These are phyloP conservation scores for Parnassius smintheus DNA, from an alignment of 2,888 invertebrate species.

Conservation along the genomic window DNA sequence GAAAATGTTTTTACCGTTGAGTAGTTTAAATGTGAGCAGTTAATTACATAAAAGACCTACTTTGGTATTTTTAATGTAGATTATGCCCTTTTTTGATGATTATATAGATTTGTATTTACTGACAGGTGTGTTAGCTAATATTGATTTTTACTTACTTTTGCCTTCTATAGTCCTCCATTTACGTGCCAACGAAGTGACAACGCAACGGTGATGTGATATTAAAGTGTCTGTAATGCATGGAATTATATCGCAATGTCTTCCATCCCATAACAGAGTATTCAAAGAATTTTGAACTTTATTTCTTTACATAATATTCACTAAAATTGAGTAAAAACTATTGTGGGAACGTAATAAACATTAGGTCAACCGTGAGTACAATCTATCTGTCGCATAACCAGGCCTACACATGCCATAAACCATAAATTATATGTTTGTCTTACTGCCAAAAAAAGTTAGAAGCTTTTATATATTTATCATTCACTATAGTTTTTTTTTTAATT, in stretches of 20 bases:
- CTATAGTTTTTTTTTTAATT: no score
- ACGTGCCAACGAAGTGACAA: slow-evolving; percentile 1
- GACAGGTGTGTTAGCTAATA: no score
- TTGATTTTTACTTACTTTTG: no score
- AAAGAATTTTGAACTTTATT: slow-evolving; percentile 7
- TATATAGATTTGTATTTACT: no score
- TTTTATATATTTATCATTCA: background rate
- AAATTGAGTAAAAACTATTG: background rate
- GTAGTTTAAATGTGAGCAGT: no score
- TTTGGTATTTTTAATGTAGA: no score
- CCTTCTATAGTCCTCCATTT: no score
- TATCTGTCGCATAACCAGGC: slow-evolving; percentile 18
- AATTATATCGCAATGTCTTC: slow-evolving; percentile 14
- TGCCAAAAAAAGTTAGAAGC: slow-evolving; percentile 13
- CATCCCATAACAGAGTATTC: background rate
- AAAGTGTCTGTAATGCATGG: slow-evolving; percentile 19
- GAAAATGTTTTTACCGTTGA: slow-evolving; percentile 1
- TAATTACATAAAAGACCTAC: no score
- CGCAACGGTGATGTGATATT: slow-evolving; percentile 16
- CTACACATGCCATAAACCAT: slow-evolving; percentile 5
- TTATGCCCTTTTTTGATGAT: no score
- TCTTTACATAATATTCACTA: background rate
- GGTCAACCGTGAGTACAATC: slow-evolving; percentile 27
- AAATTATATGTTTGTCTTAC: slow-evolving; percentile 17
- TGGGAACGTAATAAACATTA: slow-evolving; percentile 22